These are phyloP conservation scores for Acronicta leporina DNA, from an alignment of 2,888 invertebrate genomes.

Conservation along the genomic window DNA sequence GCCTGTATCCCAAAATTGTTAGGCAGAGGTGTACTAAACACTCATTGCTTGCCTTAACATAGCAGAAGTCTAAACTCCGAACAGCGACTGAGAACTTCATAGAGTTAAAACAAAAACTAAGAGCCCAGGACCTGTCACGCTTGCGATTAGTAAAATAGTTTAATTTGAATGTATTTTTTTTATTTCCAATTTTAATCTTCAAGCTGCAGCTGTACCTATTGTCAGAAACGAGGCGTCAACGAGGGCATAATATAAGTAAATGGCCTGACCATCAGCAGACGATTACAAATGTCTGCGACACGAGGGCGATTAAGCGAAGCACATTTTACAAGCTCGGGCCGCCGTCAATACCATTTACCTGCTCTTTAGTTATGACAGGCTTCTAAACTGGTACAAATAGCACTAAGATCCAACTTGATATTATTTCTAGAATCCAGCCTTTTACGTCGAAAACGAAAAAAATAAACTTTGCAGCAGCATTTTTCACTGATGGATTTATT, in stretches of 20 bases:
- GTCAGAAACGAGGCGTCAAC: constrained; percentile 37
- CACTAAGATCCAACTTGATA: constrained; percentile 1
- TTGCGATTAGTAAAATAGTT: no score
- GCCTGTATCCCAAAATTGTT: no score
- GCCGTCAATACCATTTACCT: constrained; percentile 37
- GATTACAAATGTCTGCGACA: constrained; percentile 49
- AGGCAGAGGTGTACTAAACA: no score
- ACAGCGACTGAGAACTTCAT: no score
- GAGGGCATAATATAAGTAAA: constrained; percentile 47
- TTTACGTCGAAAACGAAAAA: background rate
- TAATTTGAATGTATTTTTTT: constrained; percentile 4
- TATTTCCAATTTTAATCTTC: constrained; percentile 32
- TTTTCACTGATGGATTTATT: constrained; percentile 33
- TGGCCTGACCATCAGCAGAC: constrained; percentile 45
- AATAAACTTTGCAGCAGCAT: background rate
- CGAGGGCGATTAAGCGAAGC: constrained; percentile 42
- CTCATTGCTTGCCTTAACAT: no score
- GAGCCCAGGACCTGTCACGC: no score
- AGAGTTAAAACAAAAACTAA: no score
- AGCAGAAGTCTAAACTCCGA: no score
- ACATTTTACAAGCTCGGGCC: constrained; percentile 39
- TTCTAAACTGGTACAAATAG: constrained; percentile 23
- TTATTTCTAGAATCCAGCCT: constrained; percentile 10
- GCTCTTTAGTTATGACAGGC: constrained; percentile 28
- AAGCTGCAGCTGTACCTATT: constrained; percentile 27